These are phyloP conservation scores for Rambutsinella grinnellia DNA, from an alignment of 2,888 invertebrate species.

Conservation along the genomic window DNA sequence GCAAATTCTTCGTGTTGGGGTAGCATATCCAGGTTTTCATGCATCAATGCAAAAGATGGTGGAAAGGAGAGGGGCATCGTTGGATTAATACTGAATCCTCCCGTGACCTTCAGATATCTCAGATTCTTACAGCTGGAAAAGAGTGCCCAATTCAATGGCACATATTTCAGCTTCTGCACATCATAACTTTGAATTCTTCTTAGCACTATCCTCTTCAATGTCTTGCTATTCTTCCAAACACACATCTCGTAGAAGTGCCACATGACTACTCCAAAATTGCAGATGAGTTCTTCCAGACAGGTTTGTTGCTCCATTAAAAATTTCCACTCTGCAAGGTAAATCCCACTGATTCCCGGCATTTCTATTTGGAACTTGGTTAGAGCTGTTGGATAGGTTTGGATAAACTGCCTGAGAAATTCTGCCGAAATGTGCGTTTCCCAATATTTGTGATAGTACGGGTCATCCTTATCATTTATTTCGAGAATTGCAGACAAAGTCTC, in stretches of 20 bases:
- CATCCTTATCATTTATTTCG: constrained; percentile 41
- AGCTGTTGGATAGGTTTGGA: constrained; percentile 16
- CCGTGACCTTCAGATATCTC: constrained; percentile 43
- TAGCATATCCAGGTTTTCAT: constrained; percentile 32
- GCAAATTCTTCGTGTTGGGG: constrained; percentile 5
- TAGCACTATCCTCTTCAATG: constrained; percentile 38
- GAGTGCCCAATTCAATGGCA: constrained; percentile 43
- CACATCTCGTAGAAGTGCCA: constrained; percentile 45
- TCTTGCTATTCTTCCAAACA: constrained; percentile 30
- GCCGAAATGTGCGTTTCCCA: background rate
- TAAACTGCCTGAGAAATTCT: constrained; percentile 21
- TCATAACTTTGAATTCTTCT: constrained; percentile 45
- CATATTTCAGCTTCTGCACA: background rate
- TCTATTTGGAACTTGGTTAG: constrained; percentile 47
- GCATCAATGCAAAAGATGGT: constrained; percentile 30
- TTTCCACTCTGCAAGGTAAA: constrained; percentile 49
- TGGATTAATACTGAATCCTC: constrained; percentile 7
- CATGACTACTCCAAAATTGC: constrained; percentile 53
- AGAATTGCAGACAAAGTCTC: constrained; percentile 29
- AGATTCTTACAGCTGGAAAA: constrained; percentile 37
- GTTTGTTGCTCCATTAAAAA: constrained; percentile 50
- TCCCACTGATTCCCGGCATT: constrained; percentile 48
- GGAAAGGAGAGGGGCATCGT: background rate
- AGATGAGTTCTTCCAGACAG: constrained; percentile 29
- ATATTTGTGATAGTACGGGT: constrained; percentile 23